These are phyloP conservation scores for Phengaris alcon DNA, from an alignment of 2,888 invertebrate species.

Conservation along the genomic window DNA sequence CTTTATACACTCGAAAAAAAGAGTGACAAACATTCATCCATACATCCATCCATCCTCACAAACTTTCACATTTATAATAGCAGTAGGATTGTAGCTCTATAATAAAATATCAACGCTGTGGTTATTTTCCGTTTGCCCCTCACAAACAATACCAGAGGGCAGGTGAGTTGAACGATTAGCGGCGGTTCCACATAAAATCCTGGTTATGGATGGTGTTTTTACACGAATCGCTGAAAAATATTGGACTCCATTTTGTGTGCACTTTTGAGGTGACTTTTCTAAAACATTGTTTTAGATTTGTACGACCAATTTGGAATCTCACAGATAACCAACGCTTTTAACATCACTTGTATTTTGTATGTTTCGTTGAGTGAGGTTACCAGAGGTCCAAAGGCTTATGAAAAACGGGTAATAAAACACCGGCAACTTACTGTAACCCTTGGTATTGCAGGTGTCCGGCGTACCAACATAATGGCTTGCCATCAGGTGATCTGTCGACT, in stretches of 20 bases:
- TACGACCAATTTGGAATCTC: slow-evolving; percentile 1
- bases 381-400: too few species aligned
- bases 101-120: slow-evolving; percentile 27
- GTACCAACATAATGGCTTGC: too few species aligned
- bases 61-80: too few species aligned
- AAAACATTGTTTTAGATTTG: slow-evolving; percentile 1
- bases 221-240: neutral
- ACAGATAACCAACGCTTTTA: neutral
- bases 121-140: slow-evolving; percentile 50
- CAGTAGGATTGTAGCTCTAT: neutral
- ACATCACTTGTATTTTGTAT: too few species aligned
- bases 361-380: too few species aligned
- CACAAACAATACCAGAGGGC: slow-evolving; percentile 56
- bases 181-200: neutral
- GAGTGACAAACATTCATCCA: too few species aligned
- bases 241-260: neutral
- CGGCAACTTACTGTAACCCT: too few species aligned
- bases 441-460: too few species aligned
- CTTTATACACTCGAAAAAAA: too few species aligned
- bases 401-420: too few species aligned
- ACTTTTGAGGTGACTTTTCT: neutral
- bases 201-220: neutral
- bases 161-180: slow-evolving; percentile 58
- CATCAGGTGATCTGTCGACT: too few species aligned
- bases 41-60: too few species aligned